Conservation (phyloP, 2,113 vertebrate species). For the Azemiops feae region DNA sequence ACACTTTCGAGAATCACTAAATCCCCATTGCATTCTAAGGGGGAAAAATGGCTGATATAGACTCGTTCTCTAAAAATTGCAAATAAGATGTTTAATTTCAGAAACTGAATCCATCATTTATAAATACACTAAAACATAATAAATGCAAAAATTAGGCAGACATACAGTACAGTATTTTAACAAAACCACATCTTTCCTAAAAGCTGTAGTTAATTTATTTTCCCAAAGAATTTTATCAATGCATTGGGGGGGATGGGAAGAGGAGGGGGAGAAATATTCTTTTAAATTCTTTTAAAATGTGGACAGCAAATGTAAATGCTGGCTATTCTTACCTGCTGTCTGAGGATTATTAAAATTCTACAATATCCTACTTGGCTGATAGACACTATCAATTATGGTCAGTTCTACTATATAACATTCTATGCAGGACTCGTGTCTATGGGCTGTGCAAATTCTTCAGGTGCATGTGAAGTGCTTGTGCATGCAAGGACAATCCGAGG, state of each 20-base stretch:
- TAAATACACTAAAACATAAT: constrained; percentile 83
- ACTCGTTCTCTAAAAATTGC: constrained; percentile 70
- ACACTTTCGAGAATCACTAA: constrained; percentile 14
- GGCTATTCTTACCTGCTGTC: constrained; percentile 41
- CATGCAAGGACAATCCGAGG: not conserved
- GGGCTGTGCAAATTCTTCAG: not conserved
- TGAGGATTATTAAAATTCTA: constrained; percentile 49
- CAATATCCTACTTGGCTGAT: constrained; percentile 51
- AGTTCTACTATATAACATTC: constrained; percentile 57
- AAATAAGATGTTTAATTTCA: constrained; percentile 85
- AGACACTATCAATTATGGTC: constrained; percentile 54
- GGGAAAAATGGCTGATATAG: constrained; percentile 57
- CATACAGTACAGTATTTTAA: constrained; percentile 77
- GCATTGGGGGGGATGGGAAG: constrained; percentile 52
- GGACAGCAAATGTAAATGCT: constrained; percentile 54
- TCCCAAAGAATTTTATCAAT: constrained; percentile 54
- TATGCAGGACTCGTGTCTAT: constrained; percentile 60
- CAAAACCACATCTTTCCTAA: constrained; percentile 69
- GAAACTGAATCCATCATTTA: constrained; percentile 79
- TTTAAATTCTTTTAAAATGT: not conserved
- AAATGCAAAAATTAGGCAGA: constrained; percentile 73
- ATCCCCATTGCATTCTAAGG: constrained; percentile 32
- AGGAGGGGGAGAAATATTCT: constrained; percentile 46
- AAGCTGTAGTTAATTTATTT: constrained; percentile 65
- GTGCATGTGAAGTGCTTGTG: not conserved